Evolutionary conservation across 2,797 vertebrate species (phyloP), one percentile per base, ranked within the genome.

Genomic region (Enteromius radiatus): DNA sequence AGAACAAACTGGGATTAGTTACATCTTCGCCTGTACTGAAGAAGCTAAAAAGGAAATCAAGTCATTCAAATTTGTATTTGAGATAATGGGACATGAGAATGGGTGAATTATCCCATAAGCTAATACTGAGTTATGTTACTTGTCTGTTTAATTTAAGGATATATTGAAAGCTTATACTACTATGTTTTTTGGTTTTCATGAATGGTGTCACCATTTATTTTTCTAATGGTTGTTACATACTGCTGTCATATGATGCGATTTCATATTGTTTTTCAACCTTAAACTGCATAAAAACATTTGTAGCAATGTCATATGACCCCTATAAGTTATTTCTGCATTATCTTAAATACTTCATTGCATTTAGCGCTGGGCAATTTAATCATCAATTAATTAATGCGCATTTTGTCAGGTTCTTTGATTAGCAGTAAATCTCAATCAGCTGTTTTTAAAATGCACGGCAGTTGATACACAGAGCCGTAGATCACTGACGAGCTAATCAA

Each of bases 311-410:
- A 19, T 6, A 49, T 49, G 2, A 49, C 45, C 45, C 15, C 45
- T 45, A 1, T 17, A 19, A 19, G 49, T 52, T 21, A 21, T 77
- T 77, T 83, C 38, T 17, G n/a, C 64, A 41, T 78, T n/a, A 68
- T 47, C 41, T 28, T 64, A 52, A 52, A 49, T n/a, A 38, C 36
- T 52, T 26, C 54, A 19, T 52, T 7, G 47, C 2, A 52, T 52
- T 31, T 31, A 31, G 31, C 2, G 1, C 31, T 31, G 31, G 31
- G 31, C 31, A 3, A 31, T 31, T 31, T 31, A 31, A 31, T 31
- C 31, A 3, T 31, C 31, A 3, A 31, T 31, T 31, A 31, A 31
- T 31, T 31, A 2, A 31, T 31, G 31, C 31, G 31, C 31, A 31
- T 31, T 31, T 31, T 3, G 31, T 31, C 31, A 31, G 31, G 31